Percentiles rank a stretch among this genome's conserved stretches.
Conservation (phyloP, 2,797 vertebrate species). For the Anguilla marmorata region DNA sequence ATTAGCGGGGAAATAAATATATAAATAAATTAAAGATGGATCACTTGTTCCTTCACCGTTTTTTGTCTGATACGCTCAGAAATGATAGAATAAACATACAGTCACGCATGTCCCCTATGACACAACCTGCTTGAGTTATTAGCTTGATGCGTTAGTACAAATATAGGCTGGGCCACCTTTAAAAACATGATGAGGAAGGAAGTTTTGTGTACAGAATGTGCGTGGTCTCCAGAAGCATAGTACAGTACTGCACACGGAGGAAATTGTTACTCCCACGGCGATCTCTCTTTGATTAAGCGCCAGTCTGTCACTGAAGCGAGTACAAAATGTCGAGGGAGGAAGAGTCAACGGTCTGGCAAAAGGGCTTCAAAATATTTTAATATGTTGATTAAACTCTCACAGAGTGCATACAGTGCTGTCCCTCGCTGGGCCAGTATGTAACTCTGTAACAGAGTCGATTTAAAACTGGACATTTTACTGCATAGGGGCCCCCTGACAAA, state of each 20-base stretch:
- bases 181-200: not conserved
- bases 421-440: no score
- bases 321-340: not conserved
- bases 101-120: not conserved
- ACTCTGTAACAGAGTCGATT: no score
- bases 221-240: not conserved
- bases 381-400: no score
- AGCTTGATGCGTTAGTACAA: not conserved
- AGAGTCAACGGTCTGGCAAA: not conserved
- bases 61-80: not conserved
- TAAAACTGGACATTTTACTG: no score
- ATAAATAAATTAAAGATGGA: not conserved
- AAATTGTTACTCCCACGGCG: not conserved
- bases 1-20: not conserved
- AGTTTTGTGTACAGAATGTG: not conserved
- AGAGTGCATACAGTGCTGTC: no score
- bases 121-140: not conserved
- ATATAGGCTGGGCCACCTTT: not conserved
- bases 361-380: not conserved
- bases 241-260: not conserved
- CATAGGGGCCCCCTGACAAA: no score
- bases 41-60: not conserved
- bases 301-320: not conserved
- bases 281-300: not conserved
- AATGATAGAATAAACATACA: not conserved